phyloP scores from a whole-genome alignment of 2,113 vertebrate genomes.

The Nothoprocta pentlandii region DNA sequence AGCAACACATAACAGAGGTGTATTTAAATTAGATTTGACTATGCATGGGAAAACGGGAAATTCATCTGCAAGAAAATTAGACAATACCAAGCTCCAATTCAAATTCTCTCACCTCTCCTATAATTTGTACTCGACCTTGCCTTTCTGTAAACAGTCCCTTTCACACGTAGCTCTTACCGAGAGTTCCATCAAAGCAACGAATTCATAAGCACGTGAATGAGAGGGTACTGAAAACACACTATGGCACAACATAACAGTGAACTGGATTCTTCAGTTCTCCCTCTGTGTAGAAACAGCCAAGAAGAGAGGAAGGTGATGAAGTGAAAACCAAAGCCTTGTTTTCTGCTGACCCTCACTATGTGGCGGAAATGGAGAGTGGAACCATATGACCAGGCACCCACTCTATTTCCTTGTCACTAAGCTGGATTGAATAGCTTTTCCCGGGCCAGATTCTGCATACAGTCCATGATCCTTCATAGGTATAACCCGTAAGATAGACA shows the following conservation, averaged over 20 bases:
- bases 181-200: background rate
- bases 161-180: background rate
- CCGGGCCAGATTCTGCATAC: background rate
- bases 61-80: background rate
- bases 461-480: background rate
- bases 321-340: fast-evolving
- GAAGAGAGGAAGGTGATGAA: background rate
- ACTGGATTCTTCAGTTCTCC: background rate
- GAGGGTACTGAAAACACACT: fast-evolving
- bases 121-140: background rate
- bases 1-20: background rate
- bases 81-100: background rate
- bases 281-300: background rate
- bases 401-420: background rate
- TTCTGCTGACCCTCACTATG: background rate
- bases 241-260: background rate
- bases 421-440: background rate
- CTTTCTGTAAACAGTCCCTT: background rate
- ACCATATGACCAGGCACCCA: background rate
- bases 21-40: background rate
- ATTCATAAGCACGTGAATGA: background rate
- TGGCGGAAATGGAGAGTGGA: background rate
- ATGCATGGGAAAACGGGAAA: background rate
- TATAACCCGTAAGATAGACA: background rate
- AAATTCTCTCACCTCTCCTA: background rate